Percentiles rank a stretch among this genome's conserved stretches.
Evolutionary conservation across 2,797 vertebrate genomes (phyloP).

Genomic region (Helicolenus hilgendorfi): DNA sequence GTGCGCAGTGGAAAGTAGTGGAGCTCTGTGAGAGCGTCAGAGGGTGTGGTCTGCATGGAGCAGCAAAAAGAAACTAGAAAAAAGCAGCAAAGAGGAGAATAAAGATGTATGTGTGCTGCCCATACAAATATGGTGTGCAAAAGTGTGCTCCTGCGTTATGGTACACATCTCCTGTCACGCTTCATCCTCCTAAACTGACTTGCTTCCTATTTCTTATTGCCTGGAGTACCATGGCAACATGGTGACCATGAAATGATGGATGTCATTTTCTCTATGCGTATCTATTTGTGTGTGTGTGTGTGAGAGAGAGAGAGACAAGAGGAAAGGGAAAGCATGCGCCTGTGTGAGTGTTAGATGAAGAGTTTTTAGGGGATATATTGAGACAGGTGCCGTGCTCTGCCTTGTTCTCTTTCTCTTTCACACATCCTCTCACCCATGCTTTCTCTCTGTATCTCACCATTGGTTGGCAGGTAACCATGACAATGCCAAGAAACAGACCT

Average conservation of each 20-base stretch:
- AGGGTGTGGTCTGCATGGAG: neutral
- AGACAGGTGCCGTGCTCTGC: slow-evolving; percentile 15
- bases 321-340: neutral
- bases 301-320: too few species aligned
- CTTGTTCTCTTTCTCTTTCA: slow-evolving; percentile 15
- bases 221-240: slow-evolving; percentile 46
- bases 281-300: neutral
- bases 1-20: neutral
- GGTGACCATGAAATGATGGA: slow-evolving; percentile 59
- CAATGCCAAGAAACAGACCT: slow-evolving; percentile 4
- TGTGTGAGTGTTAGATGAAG: slow-evolving; percentile 10
- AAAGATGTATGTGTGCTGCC: neutral
- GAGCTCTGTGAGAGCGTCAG: neutral
- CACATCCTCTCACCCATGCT: neutral
- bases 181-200: slow-evolving; percentile 38
- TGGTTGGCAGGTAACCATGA: neutral
- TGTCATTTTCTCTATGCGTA: slow-evolving; percentile 25
- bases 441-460: neutral
- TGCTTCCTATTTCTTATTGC: slow-evolving; percentile 36
- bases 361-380: slow-evolving; percentile 10
- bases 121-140: neutral
- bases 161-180: slow-evolving; percentile 25
- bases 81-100: neutral
- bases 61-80: neutral
- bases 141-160: neutral